A percentile compares a stretch with the other conserved stretches of the same genome.
Conservation (phyloP, 2,888 invertebrate species). For the Hypolimnas misippus region DNA sequence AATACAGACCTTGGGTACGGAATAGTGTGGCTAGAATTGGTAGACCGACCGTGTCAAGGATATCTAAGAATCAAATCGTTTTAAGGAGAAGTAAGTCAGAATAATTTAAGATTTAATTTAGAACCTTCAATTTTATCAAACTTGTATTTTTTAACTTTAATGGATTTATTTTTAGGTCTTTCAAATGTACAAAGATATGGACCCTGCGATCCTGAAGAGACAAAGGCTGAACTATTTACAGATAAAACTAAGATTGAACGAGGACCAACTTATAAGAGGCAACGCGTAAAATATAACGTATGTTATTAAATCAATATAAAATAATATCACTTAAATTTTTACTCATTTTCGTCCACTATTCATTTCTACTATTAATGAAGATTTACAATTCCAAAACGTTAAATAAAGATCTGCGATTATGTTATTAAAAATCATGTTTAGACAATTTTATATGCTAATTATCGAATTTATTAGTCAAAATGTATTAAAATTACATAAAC, state of each 20-base stretch:
- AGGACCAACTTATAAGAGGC: neutral
- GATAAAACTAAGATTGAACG: constrained; percentile 44
- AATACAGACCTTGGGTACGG: constrained; percentile 55
- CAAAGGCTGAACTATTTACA: constrained; percentile 46
- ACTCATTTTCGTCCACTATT: too few relatives aligned
- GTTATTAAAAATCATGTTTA: too few relatives aligned
- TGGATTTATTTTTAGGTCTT: constrained; percentile 13
- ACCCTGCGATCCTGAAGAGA: constrained; percentile 56
- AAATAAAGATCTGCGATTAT: too few relatives aligned
- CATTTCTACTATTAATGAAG: too few relatives aligned
- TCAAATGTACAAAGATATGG: constrained; percentile 55
- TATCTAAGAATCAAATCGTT: constrained; percentile 52
- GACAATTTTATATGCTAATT: too few relatives aligned
- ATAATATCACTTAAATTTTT: neutral
- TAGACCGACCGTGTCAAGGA: constrained; percentile 53
- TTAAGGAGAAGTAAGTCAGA: constrained; percentile 54
- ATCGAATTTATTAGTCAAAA: too few relatives aligned
- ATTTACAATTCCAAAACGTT: too few relatives aligned
- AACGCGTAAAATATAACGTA: constrained; percentile 41
- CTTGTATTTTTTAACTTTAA: neutral
- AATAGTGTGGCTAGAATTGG: constrained; percentile 52
- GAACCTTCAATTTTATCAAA: neutral
- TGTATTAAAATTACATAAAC: too few relatives aligned
- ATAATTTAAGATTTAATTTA: neutral
- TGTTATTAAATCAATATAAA: neutral